Evolutionary conservation across 2,113 vertebrate species (phyloP), one percentile per base, ranked within the genome.

Genomic region (Melanerpes aurifrons): DNA sequence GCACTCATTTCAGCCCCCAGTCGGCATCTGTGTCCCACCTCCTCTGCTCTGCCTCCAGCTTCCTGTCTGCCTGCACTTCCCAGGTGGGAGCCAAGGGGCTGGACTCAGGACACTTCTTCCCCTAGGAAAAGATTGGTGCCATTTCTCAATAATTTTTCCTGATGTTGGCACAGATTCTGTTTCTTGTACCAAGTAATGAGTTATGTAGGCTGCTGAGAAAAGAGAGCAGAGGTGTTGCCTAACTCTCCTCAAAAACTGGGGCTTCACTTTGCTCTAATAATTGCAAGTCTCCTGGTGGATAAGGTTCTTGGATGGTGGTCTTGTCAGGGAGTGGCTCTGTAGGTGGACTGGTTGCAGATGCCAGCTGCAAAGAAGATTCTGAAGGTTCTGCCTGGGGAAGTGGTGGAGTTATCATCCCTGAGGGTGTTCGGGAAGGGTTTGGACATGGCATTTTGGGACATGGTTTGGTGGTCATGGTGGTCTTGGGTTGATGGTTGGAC

Each of bases 281-380:
- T 63, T 71, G 22, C 37, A n/a, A n/a, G 28, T 83, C 17, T 63
- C 10, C 35, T 61, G 32, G 31, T 48, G 5, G 22, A n/a, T 24
- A 32, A 83, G 8, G 54, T 48, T 37, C 47, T 63, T 19, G 43
- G 54, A 69, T 2, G 9, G 29, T 47, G 54, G 10, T 0, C 0
- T 37, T 64, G 54, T 35, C 47, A 28, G 29, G 14, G 2, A 2
- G 40, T 53, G 12, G 17, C 29, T 86, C 53, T 35, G 50, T 22
- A 24, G 50, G 50, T 53, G 50, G 50, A 53, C 50, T 53, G 50
- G 50, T 53, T 22, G 12, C 22, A 53, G 11, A 12, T 50, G 21
- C 10, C 48, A 50, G 48, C 18, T 48, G 20, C 19, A 20, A 48
- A 48, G 19, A 48, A 22, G 22, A 25, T 53, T 53, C 22, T 53